phyloP scores from a whole-genome alignment of 2,797 vertebrate genomes.

The Loris lydekkerianus region DNA sequence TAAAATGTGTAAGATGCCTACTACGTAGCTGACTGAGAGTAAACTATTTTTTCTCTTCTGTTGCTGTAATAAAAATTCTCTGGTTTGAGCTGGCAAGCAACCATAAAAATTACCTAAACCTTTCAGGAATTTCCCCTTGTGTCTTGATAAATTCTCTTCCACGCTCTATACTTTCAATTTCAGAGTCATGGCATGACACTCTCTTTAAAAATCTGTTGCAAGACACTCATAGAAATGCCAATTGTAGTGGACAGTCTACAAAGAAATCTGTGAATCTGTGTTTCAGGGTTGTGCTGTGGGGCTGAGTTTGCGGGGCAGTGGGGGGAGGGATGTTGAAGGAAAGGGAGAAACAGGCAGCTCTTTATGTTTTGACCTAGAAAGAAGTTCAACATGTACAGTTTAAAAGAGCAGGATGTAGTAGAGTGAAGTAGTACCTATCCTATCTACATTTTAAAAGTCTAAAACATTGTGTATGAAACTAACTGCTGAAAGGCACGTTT shows the following conservation, averaged over 20 bases:
- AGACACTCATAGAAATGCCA: background rate
- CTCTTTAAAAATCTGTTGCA: background rate
- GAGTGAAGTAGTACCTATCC: background rate
- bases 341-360: background rate
- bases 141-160: background rate
- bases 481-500: background rate
- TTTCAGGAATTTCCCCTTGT: background rate
- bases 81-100: background rate
- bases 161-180: background rate
- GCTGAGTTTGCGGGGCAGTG: background rate
- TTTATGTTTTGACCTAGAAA: background rate
- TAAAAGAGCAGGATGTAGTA: background rate
- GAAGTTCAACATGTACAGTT: background rate
- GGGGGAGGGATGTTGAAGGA: background rate
- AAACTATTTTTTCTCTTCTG: background rate
- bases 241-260: too few relatives aligned
- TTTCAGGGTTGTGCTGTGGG: background rate
- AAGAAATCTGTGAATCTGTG: background rate
- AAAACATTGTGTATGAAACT: constrained; percentile 18
- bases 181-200: background rate
- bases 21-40: background rate
- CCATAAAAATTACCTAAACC: background rate
- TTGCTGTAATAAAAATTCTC: background rate
- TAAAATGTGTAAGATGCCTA: background rate
- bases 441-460: constrained; percentile 50